These are phyloP conservation scores for Bombylius discolor DNA, from an alignment of 2,888 invertebrate genomes.

Conservation along the genomic window DNA sequence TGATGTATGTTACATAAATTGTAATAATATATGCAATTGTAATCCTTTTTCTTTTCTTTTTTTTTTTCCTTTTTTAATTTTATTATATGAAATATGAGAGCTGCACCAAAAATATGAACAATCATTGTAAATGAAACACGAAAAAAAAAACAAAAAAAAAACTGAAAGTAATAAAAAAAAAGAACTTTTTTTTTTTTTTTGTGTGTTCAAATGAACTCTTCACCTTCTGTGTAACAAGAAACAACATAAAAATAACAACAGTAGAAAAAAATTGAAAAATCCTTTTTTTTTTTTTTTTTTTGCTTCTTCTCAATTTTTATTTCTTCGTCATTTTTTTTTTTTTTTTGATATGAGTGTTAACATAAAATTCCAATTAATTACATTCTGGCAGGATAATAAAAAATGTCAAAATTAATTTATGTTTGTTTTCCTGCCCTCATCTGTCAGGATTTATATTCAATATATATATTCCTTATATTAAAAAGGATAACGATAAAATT, in stretches of 20 bases:
- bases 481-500: not conserved
- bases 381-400: constrained; percentile 8
- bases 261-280: too few species aligned
- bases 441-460: constrained; percentile 1
- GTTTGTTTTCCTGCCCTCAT: constrained; percentile 35
- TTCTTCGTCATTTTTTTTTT: constrained; percentile 5
- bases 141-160: too few species aligned
- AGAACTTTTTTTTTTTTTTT: constrained; percentile 12
- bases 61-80: too few species aligned
- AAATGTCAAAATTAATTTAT: constrained; percentile 38
- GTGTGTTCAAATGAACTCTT: not conserved
- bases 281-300: not conserved
- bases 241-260: too few species aligned
- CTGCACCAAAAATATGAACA: too few species aligned
- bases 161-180: too few species aligned
- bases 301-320: not conserved
- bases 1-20: too few species aligned
- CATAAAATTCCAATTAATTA: constrained; percentile 24
- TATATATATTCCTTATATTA: not conserved
- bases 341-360: constrained; percentile 8
- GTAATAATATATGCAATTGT: too few species aligned
- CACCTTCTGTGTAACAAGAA: too few species aligned
- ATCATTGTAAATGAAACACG: too few species aligned
- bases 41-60: too few species aligned
- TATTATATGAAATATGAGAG: too few species aligned